These are phyloP conservation scores for Formicarius rufipectus DNA, from an alignment of 2,113 vertebrate species.

Conservation along the genomic window DNA sequence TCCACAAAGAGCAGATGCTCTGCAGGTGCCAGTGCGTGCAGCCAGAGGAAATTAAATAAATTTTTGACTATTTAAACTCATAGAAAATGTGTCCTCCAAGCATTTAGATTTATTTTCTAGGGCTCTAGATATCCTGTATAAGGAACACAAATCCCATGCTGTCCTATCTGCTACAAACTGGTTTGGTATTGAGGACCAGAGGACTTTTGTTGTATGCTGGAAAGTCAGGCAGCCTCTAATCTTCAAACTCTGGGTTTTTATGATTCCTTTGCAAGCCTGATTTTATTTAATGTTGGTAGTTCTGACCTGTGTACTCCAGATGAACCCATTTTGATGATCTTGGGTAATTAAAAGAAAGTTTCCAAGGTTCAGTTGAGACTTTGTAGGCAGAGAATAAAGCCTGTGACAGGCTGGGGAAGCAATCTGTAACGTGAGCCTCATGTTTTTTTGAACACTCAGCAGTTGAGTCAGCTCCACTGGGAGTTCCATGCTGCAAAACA, in stretches of 20 bases:
- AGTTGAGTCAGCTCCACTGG: conserved; percentile 36
- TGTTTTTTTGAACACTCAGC: background rate
- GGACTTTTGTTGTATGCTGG: background rate
- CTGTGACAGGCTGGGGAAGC: background rate
- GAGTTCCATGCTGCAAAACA: conserved; percentile 5
- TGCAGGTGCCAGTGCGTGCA: background rate
- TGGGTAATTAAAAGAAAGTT: background rate
- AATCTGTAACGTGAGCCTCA: conserved; percentile 12
- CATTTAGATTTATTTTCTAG: background rate
- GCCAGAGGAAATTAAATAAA: background rate
- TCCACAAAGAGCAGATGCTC: background rate
- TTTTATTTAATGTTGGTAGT: background rate
- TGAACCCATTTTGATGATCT: conserved; percentile 2
- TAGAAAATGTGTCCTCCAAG: background rate
- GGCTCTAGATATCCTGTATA: background rate
- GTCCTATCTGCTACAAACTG: background rate
- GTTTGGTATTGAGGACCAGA: background rate
- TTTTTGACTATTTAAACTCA: background rate
- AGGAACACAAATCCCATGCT: background rate
- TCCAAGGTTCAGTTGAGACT: background rate
- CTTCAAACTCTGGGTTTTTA: background rate
- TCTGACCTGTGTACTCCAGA: conserved; percentile 1
- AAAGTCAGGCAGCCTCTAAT: background rate
- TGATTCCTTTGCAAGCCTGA: background rate
- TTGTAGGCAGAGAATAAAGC: conserved; percentile 2